Percentiles rank a stretch among this genome's conserved stretches.
Conservation (phyloP, 2,113 vertebrate species). For the Mesocricetus auratus region DNA sequence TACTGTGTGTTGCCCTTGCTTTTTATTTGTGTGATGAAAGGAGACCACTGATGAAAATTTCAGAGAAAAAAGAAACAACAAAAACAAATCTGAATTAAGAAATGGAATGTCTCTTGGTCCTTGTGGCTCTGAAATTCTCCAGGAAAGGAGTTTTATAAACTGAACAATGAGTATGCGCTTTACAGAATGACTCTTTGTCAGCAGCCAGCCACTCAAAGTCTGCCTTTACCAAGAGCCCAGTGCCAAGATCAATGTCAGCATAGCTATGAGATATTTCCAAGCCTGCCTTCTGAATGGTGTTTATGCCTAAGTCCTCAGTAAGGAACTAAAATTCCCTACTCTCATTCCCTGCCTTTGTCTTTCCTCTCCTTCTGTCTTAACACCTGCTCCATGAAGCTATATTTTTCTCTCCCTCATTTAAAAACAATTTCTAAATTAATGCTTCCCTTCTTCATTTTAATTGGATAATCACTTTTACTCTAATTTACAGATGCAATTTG, state of each 20-base stretch:
- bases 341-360: no score
- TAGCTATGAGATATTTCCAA: not conserved
- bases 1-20: not conserved
- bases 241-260: not conserved
- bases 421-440: constrained; percentile 57
- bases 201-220: not conserved
- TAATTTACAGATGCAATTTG: constrained; percentile 53
- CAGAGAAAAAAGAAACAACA: not conserved
- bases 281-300: not conserved
- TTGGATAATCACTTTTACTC: constrained; percentile 59
- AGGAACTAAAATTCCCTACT: not conserved
- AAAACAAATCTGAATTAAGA: not conserved
- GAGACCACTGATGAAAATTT: not conserved
- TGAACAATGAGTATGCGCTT: not conserved
- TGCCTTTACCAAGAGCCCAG: not conserved
- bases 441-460: constrained; percentile 55
- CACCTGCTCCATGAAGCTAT: not conserved
- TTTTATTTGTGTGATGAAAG: not conserved
- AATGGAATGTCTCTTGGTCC: not conserved
- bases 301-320: not conserved
- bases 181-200: not conserved
- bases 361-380: not conserved
- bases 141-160: not conserved
- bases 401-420: constrained; percentile 12
- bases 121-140: not conserved